Evolutionary conservation across 1,140 invertebrate genomes (phyloP), one percentile per base, ranked within the genome.

Genomic region (Drosophila carrolli): DNA sequence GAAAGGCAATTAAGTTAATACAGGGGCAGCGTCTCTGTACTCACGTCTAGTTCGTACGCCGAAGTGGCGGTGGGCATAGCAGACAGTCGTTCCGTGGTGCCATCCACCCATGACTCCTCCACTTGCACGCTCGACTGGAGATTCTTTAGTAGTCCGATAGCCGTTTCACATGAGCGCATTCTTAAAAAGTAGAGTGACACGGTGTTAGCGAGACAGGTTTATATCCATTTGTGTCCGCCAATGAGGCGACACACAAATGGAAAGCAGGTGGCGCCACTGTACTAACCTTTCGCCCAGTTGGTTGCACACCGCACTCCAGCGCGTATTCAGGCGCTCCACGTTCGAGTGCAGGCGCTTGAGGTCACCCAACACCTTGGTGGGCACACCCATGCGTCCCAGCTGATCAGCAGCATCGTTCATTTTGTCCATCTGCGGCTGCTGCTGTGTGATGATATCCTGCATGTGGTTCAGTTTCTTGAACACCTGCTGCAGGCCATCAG

Each of bases 321-420:
- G 94, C 41, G 95, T 95, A 75, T 97, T 97, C 5, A 99, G 93
- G 82, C 96, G 95, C 73, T 96, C 95, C 3, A 99, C 96, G 80
- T 99, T 98, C 75, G 97, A 96, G 91, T 99, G 98, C n/a, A 99
- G 92, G 14, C 96, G 94, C 81, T 99, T 98, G 60, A 99, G 95
- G 93, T 99, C 98, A 8, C 95, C 94, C 72, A 95, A 96, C 78
- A 91, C 95, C 93, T 78, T 94, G 91, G 62, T 94, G 71, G 93
- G 94, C 59, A 93, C 95, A 41, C 93, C 97, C 50, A 98, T 93
- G 41, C 96, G 95, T 47, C 97, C 94, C 40, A 98, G 95, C 90
- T 96, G 97, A 79, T 96, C 96, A 0, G 97, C 96, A 90, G 99
- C 97, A 67, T 97, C 96, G 85, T 97, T 97, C 91, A 99, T 94